Percentiles rank a stretch among this genome's conserved stretches.
Conservation (phyloP, 2,797 vertebrate species). For the Scarus forsteni region DNA sequence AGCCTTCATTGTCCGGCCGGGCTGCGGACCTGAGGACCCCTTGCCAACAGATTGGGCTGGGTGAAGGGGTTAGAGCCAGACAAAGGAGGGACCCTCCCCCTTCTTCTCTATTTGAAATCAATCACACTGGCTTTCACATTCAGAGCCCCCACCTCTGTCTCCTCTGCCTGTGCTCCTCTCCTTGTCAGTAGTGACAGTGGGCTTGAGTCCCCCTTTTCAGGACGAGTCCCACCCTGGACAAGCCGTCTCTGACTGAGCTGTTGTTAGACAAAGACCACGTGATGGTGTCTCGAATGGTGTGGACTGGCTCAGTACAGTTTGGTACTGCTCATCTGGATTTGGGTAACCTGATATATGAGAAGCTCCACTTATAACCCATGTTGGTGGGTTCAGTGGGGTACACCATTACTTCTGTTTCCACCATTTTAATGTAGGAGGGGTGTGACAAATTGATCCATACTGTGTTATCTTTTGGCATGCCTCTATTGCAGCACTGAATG, state of each 20-base stretch:
- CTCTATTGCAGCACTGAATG: too few relatives aligned
- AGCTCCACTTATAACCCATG: too few relatives aligned
- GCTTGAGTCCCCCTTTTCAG: slow-evolving; percentile 58
- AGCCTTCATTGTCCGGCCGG: slow-evolving; percentile 80
- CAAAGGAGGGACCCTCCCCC: slow-evolving; percentile 75
- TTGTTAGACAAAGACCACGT: slow-evolving; percentile 35
- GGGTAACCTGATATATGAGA: too few relatives aligned
- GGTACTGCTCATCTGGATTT: too few relatives aligned
- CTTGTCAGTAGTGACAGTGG: slow-evolving; percentile 68
- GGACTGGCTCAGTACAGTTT: too few relatives aligned
- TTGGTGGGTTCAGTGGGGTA: too few relatives aligned
- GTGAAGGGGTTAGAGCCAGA: slow-evolving; percentile 82
- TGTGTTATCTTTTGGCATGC: too few relatives aligned
- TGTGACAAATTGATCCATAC: too few relatives aligned
- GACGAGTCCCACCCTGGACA: slow-evolving; percentile 44
- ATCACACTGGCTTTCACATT: slow-evolving; percentile 82
- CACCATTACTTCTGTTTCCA: too few relatives aligned
- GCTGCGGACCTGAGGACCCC: slow-evolving; percentile 73
- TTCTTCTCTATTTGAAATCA: slow-evolving; percentile 81
- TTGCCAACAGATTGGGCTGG: slow-evolving; percentile 73
- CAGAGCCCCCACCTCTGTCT: slow-evolving; percentile 41
- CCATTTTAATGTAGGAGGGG: too few relatives aligned
- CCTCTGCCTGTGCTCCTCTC: slow-evolving; percentile 20
- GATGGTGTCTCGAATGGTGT: neutral
- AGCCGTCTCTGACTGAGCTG: slow-evolving; percentile 48